These are phyloP conservation scores for Zophobas morio DNA, from an alignment of 1,140 invertebrate species.

Conservation along the genomic window DNA sequence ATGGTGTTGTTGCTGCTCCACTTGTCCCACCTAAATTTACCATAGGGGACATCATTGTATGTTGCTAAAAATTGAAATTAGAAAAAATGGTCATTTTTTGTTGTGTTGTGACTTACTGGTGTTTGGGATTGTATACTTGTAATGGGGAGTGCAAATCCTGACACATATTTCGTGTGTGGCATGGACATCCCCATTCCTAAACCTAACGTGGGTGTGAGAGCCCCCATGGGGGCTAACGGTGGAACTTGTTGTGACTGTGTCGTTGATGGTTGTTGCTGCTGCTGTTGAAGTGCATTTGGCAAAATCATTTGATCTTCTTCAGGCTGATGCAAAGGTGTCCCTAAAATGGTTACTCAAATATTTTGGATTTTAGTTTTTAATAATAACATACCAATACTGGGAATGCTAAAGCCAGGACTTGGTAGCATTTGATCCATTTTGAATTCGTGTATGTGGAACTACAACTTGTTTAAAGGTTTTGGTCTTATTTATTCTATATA, in stretches of 20 bases:
- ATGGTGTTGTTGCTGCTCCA: constrained; percentile 70
- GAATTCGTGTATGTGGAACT: neutral
- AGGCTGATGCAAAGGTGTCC: constrained; percentile 90
- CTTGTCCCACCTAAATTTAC: constrained; percentile 75
- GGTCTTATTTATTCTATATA: no score
- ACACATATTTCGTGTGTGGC: constrained; percentile 80
- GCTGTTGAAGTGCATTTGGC: constrained; percentile 85
- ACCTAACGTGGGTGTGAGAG: constrained; percentile 69
- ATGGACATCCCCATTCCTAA: constrained; percentile 71
- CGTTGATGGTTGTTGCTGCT: constrained; percentile 69
- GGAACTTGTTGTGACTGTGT: constrained; percentile 68
- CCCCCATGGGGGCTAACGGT: constrained; percentile 74
- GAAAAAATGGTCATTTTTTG: constrained; percentile 6
- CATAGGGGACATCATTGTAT: constrained; percentile 82
- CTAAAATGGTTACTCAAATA: constrained; percentile 62
- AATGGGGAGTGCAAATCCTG: constrained; percentile 78
- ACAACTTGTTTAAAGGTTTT: neutral
- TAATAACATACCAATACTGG: constrained; percentile 76
- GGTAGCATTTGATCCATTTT: constrained; percentile 91
- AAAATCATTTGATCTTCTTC: constrained; percentile 91
- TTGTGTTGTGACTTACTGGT: constrained; percentile 74
- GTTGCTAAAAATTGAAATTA: constrained; percentile 75
- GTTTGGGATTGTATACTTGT: constrained; percentile 90
- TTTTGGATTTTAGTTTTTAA: no score
- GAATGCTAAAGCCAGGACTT: constrained; percentile 90